Evolutionary conservation across 2,888 invertebrate genomes (phyloP), one percentile per base, ranked within the genome.

Genomic region (Xestia c-nigrum): DNA sequence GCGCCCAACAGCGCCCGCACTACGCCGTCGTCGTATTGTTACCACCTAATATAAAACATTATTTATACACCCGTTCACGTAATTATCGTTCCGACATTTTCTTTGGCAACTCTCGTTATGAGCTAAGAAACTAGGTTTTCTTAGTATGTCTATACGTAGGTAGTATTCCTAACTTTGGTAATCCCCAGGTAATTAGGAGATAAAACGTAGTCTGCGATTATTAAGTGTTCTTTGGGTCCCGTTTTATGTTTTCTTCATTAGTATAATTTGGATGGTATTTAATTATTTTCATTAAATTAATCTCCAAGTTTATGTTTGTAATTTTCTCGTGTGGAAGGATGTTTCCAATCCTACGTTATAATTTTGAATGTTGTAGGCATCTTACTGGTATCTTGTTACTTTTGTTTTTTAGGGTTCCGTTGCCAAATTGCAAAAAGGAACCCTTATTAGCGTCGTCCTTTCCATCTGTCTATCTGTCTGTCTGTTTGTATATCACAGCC

Each of bases 41-140:
- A 77, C 79, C 81, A 79, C 80, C 79, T 81, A 74, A 85, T 83
- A 88, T 81, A 84, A 83, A 85, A 84, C 80, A 80, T 88, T 88
- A 80, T 87, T 85, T 88, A 84, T 85, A 79, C 80, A 84, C 80
- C 80, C 78, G 52, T 83, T 78, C 81, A 74, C 75, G 85, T 80
- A 82, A 87, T 87, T 87, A 77, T 74, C 68, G 86, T 76, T 69
- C 75, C 76, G 21, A 77, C 66, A 80, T 85, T 83, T 86, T 85
- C 76, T 79, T 81, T 78, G 52, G 50, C 46, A 82, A 85, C 50
- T 75, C 73, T 82, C 65, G 79, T 85, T 82, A 85, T 72, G 74
- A 74, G 73, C 71, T 72, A 70, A 82, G 86, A 76, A 83, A 86
- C 80, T 86, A 83, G 80, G 74, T 84, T 84, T 81, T 84, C 81